Evolutionary conservation across 1,140 invertebrate genomes (phyloP).

Genomic region (Semibalanus balanoides): DNA sequence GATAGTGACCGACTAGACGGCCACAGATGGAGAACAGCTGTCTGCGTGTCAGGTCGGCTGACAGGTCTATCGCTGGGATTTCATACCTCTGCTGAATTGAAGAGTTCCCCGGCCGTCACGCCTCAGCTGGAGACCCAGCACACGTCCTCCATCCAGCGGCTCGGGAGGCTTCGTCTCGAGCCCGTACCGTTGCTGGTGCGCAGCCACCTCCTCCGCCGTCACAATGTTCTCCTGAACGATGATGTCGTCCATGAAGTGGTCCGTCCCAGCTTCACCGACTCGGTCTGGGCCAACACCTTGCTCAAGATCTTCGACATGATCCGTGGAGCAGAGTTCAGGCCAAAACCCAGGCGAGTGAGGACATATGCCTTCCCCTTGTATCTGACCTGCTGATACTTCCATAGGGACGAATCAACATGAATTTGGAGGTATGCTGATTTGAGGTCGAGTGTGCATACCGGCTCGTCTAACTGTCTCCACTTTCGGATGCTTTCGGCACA

Average conservation of each 20-base stretch:
- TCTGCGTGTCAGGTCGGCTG: not conserved
- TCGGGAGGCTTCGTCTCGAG: conserved; percentile 9
- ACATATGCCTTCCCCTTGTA: conserved; percentile 9
- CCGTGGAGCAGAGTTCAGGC: conserved; percentile 6
- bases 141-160: conserved; percentile 7
- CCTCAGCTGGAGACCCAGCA: not conserved
- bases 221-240: not conserved
- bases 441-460: not conserved
- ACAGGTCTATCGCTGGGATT: not conserved
- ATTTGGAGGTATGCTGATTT: conserved; percentile 5
- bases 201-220: not conserved
- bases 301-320: conserved; percentile 11
- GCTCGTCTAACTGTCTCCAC: not conserved
- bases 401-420: not conserved
- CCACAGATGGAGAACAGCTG: not conserved
- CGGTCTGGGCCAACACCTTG: conserved; percentile 1
- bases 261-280: not conserved
- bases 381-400: conserved; percentile 11
- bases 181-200: conserved; percentile 6
- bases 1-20: conserved; percentile 12
- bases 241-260: conserved; percentile 11
- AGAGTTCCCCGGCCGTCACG: too few relatives aligned
- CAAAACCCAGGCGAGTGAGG: conserved; percentile 10
- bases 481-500: conserved; percentile 6
- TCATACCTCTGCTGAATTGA: conserved; percentile 11